These are phyloP conservation scores for Phalacrocorax brasilianus DNA, from an alignment of 2,113 vertebrate species.

Conservation along the genomic window DNA sequence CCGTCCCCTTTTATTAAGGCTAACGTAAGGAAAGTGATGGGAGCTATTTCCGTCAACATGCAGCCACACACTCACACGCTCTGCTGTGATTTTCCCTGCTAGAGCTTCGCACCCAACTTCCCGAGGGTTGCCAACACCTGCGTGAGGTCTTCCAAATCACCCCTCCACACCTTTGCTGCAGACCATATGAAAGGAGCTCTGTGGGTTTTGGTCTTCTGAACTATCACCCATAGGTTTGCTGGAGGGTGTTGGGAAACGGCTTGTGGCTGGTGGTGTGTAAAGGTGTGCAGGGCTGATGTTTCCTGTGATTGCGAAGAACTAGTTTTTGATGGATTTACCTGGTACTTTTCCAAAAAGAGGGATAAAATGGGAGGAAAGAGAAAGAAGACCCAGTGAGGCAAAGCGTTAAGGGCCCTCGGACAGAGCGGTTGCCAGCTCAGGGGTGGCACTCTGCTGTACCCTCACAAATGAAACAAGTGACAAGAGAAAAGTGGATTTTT, in stretches of 20 bases:
- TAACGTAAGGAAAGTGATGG: background rate
- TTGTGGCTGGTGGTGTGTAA: background rate
- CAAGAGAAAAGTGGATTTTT: background rate
- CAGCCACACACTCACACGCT: accelerated
- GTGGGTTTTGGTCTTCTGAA: background rate
- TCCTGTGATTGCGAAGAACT: background rate
- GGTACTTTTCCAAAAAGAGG: background rate
- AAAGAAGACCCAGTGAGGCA: background rate
- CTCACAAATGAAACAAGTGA: background rate
- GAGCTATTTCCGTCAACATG: background rate
- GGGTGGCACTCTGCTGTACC: background rate
- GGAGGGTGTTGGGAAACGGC: background rate
- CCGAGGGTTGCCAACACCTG: background rate
- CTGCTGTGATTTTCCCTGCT: background rate
- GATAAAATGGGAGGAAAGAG: background rate
- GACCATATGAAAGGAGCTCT: accelerated
- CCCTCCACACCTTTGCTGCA: background rate
- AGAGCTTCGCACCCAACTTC: background rate
- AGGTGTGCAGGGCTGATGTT: background rate
- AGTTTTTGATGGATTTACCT: background rate
- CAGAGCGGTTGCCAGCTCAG: background rate
- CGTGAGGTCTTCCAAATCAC: background rate
- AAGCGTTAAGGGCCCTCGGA: accelerated
- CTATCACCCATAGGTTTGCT: background rate
- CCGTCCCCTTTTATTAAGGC: background rate